Conservation (phyloP, 2,113 vertebrate species). For the Tychaedon coryphoeus region DNA sequence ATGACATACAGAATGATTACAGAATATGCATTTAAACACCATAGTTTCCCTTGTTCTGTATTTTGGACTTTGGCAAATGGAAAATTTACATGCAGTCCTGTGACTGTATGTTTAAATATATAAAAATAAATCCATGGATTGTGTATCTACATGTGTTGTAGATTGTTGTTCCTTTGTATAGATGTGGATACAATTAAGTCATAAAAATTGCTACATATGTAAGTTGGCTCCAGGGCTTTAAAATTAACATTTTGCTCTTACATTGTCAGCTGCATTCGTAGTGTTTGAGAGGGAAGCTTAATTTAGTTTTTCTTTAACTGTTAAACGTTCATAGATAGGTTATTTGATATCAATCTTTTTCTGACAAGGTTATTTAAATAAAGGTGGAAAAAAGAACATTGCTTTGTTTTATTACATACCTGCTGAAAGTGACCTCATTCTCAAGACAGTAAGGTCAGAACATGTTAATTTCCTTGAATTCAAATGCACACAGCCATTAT, state of each 20-base stretch:
- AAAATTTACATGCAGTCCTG: not conserved
- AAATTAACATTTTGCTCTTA: not conserved
- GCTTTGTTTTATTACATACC: not conserved
- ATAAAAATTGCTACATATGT: not conserved
- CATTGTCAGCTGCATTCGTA: not conserved
- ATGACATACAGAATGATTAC: not conserved
- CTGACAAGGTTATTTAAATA: not conserved
- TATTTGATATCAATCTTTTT: not conserved
- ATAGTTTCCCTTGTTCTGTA: not conserved
- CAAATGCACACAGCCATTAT: not conserved
- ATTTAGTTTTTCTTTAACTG: not conserved
- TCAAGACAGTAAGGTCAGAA: not conserved
- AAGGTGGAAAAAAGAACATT: not conserved
- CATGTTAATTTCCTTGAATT: conserved; percentile 34
- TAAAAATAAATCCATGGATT: not conserved
- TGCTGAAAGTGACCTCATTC: not conserved
- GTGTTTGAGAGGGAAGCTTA: not conserved
- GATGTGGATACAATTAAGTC: not conserved
- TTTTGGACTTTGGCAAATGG: not conserved
- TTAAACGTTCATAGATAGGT: not conserved
- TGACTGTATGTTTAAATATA: not conserved
- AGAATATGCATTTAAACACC: not conserved
- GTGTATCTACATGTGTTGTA: not conserved
- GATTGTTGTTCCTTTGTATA: not conserved
- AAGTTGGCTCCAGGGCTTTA: not conserved